Base-by-base conservation (phyloP, 1,140 invertebrate species). In the Papilio machaon region DNA sequence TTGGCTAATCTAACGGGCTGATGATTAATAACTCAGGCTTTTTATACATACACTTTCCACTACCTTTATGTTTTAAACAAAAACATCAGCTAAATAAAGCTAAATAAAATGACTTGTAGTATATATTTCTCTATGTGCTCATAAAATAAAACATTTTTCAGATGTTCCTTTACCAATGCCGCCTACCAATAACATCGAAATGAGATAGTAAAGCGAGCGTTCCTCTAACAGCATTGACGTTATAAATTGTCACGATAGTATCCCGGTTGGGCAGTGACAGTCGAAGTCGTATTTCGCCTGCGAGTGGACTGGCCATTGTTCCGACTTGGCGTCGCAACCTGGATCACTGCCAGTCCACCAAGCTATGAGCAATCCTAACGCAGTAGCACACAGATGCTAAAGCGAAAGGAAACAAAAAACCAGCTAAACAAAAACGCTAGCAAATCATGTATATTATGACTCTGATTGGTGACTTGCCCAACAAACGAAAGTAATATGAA, bases 311-410 rank as follows among this genome's bases (percentile, higher is more conserved):
- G 82, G 60, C 84, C 85, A 86, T 89, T 87, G 84, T 86, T 86
- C 85, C 74, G 83, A 85, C 82, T 83, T 78, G 84, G 80, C 80
- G 81, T 38, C 83, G 87, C 86, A 82, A 85, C 82, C 81, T 84
- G 82, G 85, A 86, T 35, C 19, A 15, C 13, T 79, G 90, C 92
- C 92, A 94, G 87, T 82, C 84, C 86, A 81, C 82, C 87, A 88
- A 88, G 86, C 88, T 90, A 88, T 90, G 90, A 93, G 90, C 89
- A 90, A 93, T 88, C 85, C 87, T 84, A 70, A 58, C 7, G 54
- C 54, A 19, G 6, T 58, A 19, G 7, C 54, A 58, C 54, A 58
- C 54, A 58, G n/a, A 58, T 58, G 54, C 8, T 58, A 10, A 58
- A 19, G 54, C 54, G 54, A 58, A 58, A 7, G 4, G 1, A 58